Base-by-base conservation (phyloP, 1,140 invertebrate species). In the Rhopalosiphum padi region DNA sequence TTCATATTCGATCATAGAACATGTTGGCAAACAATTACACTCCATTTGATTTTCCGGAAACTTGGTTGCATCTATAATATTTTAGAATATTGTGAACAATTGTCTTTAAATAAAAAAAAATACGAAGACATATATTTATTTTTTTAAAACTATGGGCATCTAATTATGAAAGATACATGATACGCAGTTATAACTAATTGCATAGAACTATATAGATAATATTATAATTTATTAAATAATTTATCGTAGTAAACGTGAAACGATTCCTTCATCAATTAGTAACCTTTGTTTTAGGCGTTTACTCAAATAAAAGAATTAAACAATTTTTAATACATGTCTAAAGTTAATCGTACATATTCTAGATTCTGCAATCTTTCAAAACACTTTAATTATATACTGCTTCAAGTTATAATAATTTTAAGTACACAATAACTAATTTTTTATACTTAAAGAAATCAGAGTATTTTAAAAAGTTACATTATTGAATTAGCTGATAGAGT, bases 1-100 rank as follows among this genome's bases (percentile, higher is more conserved):
- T 43, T 91, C 18, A 25, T 91, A 82, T 77, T 91, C 55, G 6
- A 91, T 91, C 43, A 35, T 48, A 15, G 90, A 46, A 48, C 90
- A 91, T 21, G 90, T 82, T 23, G 90, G 60, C 30, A 91, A 82
- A 48, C 90, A 91, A 48, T 91, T 91, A 23, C 90, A 91, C 11
- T 35, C 43, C 22, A 9, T 82, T 77, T n/a, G 43, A 3, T 48
- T 30, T n/a, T 48, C 30, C 0, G 68, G 48, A 1, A 21, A 22
- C 25, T 35, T 35, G 23, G 43, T n/a, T 46, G 7, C 7, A 11
- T 91, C 90, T 91, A 48, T 9, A 82, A 46, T 48, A 87, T 25
- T 18, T 46, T 46, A n/a, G 1, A 86, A 86, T 25, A 86, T 43
- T 30, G 23, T 30, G 11, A 43, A 68, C 15, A 68, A n/a, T 68